Percentiles rank a stretch among this genome's conserved stretches.
Conservation (phyloP, 2,888 invertebrate species). For the Urechis unicinctus region DNA sequence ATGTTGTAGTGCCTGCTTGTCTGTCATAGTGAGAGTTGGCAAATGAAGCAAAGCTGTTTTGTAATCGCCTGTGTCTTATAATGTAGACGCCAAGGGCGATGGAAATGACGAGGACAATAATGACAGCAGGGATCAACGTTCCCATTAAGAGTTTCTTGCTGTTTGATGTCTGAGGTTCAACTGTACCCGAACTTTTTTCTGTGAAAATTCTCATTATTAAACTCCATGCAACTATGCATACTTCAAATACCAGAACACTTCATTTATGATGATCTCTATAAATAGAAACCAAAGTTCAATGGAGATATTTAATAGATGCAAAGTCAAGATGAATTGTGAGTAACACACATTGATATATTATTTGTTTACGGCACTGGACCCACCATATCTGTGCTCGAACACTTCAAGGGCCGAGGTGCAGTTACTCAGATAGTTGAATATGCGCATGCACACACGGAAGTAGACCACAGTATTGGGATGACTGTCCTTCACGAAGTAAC, state of each 20-base stretch:
- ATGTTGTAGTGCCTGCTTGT: conserved; percentile 78
- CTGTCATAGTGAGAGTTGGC: conserved; percentile 80
- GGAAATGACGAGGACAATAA: conserved; percentile 57
- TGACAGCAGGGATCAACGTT: conserved; percentile 35
- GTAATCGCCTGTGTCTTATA: conserved; percentile 66
- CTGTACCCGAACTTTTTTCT: neutral
- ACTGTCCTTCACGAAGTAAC: too few species aligned
- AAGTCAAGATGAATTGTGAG: too few species aligned
- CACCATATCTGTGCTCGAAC: too few species aligned
- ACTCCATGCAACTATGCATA: neutral
- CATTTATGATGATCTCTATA: too few species aligned
- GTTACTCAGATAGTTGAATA: neutral
- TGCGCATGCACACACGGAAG: neutral
- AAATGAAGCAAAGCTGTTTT: conserved; percentile 73
- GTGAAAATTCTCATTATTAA: neutral
- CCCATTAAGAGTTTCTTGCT: conserved; percentile 1
- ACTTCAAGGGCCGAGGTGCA: neutral
- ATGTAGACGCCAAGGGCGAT: conserved; percentile 62
- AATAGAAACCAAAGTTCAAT: too few species aligned
- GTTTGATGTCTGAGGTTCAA: too few species aligned
- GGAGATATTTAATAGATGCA: too few species aligned
- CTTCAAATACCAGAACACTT: neutral
- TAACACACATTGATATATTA: too few species aligned
- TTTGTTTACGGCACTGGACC: too few species aligned
- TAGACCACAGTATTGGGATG: too few species aligned